phyloP scores from a whole-genome alignment of 37 sponge, comb jelly and placozoan species.

The Ianthella basta region DNA sequence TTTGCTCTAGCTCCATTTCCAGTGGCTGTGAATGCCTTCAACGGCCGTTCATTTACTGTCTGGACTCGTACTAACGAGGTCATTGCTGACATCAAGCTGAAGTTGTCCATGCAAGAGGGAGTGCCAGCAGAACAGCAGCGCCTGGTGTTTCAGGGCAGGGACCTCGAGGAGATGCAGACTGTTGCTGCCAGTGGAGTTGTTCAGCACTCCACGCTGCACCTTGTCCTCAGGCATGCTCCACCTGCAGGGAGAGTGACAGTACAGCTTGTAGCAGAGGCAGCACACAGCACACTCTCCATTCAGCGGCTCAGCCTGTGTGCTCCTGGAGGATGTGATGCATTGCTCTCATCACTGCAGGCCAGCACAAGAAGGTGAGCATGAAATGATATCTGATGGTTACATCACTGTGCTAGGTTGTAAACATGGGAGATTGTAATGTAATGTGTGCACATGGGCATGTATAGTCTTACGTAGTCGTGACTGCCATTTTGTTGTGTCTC shows the following conservation, averaged over 20 bases:
- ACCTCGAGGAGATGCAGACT: slow-evolving; percentile 25
- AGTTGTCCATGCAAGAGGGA: slow-evolving; percentile 40
- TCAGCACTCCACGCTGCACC: slow-evolving; percentile 38
- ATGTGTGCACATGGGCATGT: too few relatives aligned
- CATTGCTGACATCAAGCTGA: slow-evolving; percentile 59
- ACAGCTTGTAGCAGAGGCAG: neutral
- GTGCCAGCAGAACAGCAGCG: slow-evolving; percentile 38
- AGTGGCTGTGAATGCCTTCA: slow-evolving; percentile 49
- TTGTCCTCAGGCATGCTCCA: neutral
- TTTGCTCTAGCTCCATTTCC: slow-evolving; percentile 50
- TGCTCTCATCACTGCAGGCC: neutral
- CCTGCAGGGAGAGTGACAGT: neutral
- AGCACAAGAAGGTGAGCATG: neutral
- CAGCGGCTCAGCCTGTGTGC: neutral
- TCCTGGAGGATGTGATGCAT: neutral
- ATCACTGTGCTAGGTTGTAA: too few relatives aligned
- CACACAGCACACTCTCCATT: neutral
- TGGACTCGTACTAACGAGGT: slow-evolving; percentile 43
- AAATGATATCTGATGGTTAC: too few relatives aligned
- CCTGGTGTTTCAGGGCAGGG: slow-evolving; percentile 27
- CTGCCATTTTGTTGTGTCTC: too few relatives aligned
- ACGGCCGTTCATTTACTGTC: slow-evolving; percentile 19
- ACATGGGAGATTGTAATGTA: too few relatives aligned
- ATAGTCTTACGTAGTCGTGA: too few relatives aligned
- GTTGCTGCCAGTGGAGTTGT: slow-evolving; percentile 20